Conservation (phyloP, 2,113 vertebrate genomes). For the Setophaga petechia region DNA sequence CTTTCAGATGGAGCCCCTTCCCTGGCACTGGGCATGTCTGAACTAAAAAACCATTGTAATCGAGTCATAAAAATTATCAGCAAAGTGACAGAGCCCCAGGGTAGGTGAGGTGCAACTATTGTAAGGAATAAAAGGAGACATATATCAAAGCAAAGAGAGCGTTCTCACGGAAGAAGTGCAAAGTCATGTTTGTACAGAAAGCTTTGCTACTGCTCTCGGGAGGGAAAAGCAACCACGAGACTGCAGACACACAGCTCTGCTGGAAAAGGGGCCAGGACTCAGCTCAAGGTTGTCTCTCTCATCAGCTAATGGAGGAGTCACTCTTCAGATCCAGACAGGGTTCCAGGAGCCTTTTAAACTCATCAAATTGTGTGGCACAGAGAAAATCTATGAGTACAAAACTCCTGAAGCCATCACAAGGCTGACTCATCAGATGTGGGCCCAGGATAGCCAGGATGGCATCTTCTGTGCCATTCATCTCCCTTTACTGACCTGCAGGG, state of each 20-base stretch:
- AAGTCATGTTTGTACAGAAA: constrained; percentile 7
- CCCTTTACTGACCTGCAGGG: neutral
- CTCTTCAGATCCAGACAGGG: neutral
- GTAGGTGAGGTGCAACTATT: neutral
- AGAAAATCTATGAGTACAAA: neutral
- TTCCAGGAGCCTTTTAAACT: neutral
- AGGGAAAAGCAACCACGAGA: neutral
- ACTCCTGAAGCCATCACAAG: neutral
- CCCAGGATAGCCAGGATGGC: neutral
- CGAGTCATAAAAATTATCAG: neutral
- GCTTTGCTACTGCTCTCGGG: neutral
- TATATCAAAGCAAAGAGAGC: neutral
- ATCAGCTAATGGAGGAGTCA: neutral
- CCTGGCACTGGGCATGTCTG: neutral
- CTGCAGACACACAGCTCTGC: neutral
- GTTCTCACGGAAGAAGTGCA: neutral
- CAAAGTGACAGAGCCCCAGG: neutral
- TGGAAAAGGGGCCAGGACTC: neutral
- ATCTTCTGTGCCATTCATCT: neutral
- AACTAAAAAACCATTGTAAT: neutral
- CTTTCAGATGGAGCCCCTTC: neutral
- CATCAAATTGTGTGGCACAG: neutral
- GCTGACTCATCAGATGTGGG: neutral
- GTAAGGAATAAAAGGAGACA: neutral
- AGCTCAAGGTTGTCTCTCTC: neutral